A percentile compares a stretch with the other conserved stretches of the same genome.
Conservation (phyloP, 92 coral and sea anemone genomes). For the Galaxea fascicularis region DNA sequence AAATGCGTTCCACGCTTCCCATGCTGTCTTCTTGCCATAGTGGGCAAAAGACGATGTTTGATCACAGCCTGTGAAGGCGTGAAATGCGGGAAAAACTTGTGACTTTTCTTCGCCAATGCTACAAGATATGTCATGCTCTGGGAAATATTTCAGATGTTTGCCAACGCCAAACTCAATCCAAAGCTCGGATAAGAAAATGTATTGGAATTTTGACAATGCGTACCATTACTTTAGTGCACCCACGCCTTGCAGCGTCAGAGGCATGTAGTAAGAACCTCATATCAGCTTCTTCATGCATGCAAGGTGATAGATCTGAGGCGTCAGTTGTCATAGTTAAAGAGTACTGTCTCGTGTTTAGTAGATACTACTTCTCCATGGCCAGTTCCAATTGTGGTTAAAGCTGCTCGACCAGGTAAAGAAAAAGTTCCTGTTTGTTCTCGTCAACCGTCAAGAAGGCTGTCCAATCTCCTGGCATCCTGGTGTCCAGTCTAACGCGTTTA, state of each 20-base stretch:
- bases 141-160: constrained; percentile 62
- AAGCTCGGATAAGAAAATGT: constrained; percentile 39
- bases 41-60: constrained; percentile 67
- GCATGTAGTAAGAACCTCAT: constrained; percentile 43
- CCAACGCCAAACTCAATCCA: constrained; percentile 76
- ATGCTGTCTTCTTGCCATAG: constrained; percentile 78
- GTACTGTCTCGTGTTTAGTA: constrained; percentile 32
- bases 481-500: constrained; percentile 11
- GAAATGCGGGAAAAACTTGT: constrained; percentile 67
- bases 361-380: constrained; percentile 47
- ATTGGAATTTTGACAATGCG: constrained; percentile 44
- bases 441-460: constrained; percentile 30
- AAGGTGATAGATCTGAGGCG: constrained; percentile 52
- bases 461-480: constrained; percentile 16
- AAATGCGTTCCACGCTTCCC: constrained; percentile 66
- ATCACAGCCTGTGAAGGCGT: constrained; percentile 74
- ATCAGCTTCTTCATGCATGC: constrained; percentile 51
- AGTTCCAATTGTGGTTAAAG: constrained; percentile 30
- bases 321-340: constrained; percentile 38
- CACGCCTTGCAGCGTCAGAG: constrained; percentile 25
- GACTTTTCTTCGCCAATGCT: constrained; percentile 49
- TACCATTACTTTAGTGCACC: constrained; percentile 4
- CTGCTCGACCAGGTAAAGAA: constrained; percentile 32
- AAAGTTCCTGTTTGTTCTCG: constrained; percentile 44
- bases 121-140: constrained; percentile 54